Evolutionary conservation across 2,797 vertebrate genomes (phyloP).

Genomic region (Diglossa cyanea): DNA sequence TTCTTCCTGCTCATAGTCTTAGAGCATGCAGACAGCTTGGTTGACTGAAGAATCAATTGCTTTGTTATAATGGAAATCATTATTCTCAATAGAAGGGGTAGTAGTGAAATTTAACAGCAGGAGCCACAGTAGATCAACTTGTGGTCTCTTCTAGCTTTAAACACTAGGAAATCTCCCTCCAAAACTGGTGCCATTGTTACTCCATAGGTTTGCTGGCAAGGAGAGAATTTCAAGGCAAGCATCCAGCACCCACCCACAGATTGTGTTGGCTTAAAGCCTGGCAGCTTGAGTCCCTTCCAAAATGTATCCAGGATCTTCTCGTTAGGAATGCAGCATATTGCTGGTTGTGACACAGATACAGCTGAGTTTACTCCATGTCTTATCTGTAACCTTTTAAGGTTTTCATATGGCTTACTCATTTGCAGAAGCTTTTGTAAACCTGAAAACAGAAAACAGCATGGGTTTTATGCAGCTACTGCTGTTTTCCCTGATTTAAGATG

Average conservation of each 20-base stretch:
- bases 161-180: background rate
- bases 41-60: background rate
- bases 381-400: slow-evolving; percentile 59
- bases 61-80: background rate
- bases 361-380: slow-evolving; percentile 47
- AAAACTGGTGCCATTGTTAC: slow-evolving; percentile 17
- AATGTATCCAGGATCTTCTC: slow-evolving; percentile 14
- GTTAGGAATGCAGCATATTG: slow-evolving; percentile 44
- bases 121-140: background rate
- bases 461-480: slow-evolving; percentile 19
- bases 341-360: slow-evolving; percentile 35
- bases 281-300: slow-evolving; percentile 41
- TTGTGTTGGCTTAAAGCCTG: slow-evolving; percentile 61
- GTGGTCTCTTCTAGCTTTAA: background rate
- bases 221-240: slow-evolving; percentile 19
- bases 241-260: slow-evolving; percentile 64
- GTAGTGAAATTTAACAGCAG: background rate
- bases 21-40: background rate
- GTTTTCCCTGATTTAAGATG: slow-evolving; percentile 26
- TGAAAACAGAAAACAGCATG: slow-evolving; percentile 52
- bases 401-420: slow-evolving; percentile 28
- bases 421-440: slow-evolving; percentile 43
- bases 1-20: background rate
- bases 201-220: slow-evolving; percentile 58
- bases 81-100: background rate